A percentile compares a stretch with the other conserved stretches of the same genome.
Evolutionary conservation across 2,888 invertebrate species (phyloP).

Genomic region (Saturnia japonica): DNA sequence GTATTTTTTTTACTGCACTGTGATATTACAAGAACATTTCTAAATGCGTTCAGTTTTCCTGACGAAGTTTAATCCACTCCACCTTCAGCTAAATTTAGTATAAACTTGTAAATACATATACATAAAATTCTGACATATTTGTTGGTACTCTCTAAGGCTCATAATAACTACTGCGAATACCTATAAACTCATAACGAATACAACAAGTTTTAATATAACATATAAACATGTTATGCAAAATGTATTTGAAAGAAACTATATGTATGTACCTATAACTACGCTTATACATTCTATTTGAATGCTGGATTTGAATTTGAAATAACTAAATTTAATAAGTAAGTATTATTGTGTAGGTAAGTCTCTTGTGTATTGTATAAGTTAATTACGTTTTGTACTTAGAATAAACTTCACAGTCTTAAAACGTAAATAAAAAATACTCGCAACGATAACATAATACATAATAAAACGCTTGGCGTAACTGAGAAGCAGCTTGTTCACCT

Average conservation of each 20-base stretch:
- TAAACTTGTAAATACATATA: too few species aligned
- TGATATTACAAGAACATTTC: too few species aligned
- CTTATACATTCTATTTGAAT: neutral
- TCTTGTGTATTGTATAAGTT: neutral
- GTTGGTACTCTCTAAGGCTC: neutral
- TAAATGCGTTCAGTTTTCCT: too few species aligned
- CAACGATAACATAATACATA: constrained; percentile 5
- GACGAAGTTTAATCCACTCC: too few species aligned
- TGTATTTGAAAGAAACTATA: neutral
- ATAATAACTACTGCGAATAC: neutral
- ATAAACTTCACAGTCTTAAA: neutral
- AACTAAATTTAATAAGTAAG: too few species aligned
- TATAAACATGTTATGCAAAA: neutral
- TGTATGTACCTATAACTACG: neutral
- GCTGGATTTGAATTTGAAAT: neutral
- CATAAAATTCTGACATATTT: neutral
- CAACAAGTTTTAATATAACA: neutral
- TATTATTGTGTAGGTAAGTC: too few species aligned
- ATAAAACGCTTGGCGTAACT: constrained; percentile 16
- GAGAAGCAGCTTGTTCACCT: constrained; percentile 19
- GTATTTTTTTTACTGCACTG: too few species aligned
- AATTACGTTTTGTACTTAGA: neutral
- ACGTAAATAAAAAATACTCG: constrained; percentile 9
- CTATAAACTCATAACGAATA: neutral
- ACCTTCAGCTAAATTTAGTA: too few species aligned